Percentiles rank a stretch among this genome's conserved stretches.
These are phyloP conservation scores for Cremastinae sp. DNA, from an alignment of 2,888 invertebrate genomes.

Conservation along the genomic window DNA sequence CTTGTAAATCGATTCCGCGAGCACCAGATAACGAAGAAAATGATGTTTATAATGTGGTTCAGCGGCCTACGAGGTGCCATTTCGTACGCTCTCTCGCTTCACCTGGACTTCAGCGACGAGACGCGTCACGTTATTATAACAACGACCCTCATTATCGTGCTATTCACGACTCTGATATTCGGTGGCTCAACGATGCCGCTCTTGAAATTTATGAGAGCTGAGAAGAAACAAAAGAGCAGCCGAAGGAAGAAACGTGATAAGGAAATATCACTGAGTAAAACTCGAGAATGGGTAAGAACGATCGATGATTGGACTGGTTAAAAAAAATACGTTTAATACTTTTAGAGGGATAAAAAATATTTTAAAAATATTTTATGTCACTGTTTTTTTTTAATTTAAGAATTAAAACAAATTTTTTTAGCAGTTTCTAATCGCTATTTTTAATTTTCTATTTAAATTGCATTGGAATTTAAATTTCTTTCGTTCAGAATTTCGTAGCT, in stretches of 20 bases:
- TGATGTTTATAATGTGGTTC: conserved; percentile 99
- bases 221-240: conserved; percentile 83
- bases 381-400: too few relatives aligned
- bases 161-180: conserved; percentile 96
- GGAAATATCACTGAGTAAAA: conserved; percentile 97
- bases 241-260: conserved; percentile 86
- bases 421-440: too few relatives aligned
- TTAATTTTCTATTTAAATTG: too few relatives aligned
- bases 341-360: too few relatives aligned
- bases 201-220: conserved; percentile 93
- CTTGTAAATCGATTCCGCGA: conserved; percentile 97
- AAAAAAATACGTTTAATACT: background rate
- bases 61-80: conserved; percentile 98
- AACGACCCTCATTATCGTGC: conserved; percentile 97
- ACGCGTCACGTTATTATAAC: conserved; percentile 98
- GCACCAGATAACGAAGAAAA: conserved; percentile 98
- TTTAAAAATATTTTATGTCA: too few relatives aligned
- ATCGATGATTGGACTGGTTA: background rate
- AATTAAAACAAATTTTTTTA: too few relatives aligned
- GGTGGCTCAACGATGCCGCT: conserved; percentile 99
- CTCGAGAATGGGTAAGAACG: conserved; percentile 93
- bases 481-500: too few relatives aligned
- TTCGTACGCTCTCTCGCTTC: conserved; percentile 97
- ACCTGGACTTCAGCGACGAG: conserved; percentile 96
- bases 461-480: too few relatives aligned